phyloP scores from a whole-genome alignment of 1,140 invertebrate genomes.

The Elymnias hypermnestra region DNA sequence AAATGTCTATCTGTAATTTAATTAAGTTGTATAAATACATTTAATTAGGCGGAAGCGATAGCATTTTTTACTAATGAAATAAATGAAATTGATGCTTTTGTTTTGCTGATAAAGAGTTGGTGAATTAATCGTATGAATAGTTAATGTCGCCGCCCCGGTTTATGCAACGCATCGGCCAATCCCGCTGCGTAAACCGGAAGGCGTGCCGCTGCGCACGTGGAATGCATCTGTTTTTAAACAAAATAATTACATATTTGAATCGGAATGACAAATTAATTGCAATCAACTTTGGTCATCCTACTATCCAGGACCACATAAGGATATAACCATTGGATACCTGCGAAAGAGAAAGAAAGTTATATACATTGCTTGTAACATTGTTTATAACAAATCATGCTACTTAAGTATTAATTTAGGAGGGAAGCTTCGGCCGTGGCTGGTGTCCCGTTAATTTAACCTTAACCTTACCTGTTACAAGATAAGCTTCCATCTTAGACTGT shows the following conservation, averaged over 20 bases:
- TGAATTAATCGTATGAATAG: constrained; percentile 16
- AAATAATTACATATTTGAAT: constrained; percentile 36
- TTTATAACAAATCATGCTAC: too few relatives aligned
- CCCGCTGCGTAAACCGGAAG: constrained; percentile 22
- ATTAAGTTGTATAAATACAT: too few relatives aligned
- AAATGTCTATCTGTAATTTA: too few relatives aligned
- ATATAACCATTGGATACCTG: too few relatives aligned
- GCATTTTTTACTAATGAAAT: too few relatives aligned
- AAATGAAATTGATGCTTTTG: constrained; percentile 8
- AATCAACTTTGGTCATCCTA: constrained; percentile 35
- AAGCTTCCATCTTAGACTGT: too few relatives aligned
- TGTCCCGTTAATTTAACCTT: too few relatives aligned
- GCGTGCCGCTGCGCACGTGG: constrained; percentile 32
- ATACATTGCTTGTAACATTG: too few relatives aligned
- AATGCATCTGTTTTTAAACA: constrained; percentile 36
- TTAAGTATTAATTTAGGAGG: not conserved
- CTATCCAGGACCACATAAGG: not conserved
- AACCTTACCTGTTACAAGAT: too few relatives aligned
- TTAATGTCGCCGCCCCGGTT: constrained; percentile 10
- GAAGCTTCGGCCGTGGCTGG: too few relatives aligned
- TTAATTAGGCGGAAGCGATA: too few relatives aligned
- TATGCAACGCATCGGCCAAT: constrained; percentile 23
- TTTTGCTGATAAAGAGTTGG: constrained; percentile 5
- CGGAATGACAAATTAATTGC: constrained; percentile 50
- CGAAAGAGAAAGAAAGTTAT: too few relatives aligned